phyloP scores from a whole-genome alignment of 1,140 invertebrate species.

The Drosophila lacertosa region DNA sequence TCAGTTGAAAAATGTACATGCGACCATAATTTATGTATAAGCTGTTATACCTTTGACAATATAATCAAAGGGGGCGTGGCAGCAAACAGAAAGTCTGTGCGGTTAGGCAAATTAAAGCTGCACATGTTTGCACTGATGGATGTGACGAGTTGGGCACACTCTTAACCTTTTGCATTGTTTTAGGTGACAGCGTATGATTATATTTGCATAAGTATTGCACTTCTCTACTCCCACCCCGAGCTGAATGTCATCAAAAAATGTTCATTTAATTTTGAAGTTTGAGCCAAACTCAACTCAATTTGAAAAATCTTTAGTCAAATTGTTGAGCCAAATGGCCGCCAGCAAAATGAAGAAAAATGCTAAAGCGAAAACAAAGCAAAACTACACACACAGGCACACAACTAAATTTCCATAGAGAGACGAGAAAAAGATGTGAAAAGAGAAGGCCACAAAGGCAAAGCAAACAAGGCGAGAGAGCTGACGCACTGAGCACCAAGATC shows the following conservation, averaged over 20 bases:
- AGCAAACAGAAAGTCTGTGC: constrained; percentile 18
- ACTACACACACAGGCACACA: constrained; percentile 16
- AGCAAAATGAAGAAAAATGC: constrained; percentile 26
- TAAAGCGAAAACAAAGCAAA: constrained; percentile 47
- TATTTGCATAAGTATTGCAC: constrained; percentile 55
- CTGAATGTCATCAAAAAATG: constrained; percentile 38
- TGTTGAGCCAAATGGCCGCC: constrained; percentile 56
- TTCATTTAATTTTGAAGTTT: constrained; percentile 77
- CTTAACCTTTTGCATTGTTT: constrained; percentile 28
- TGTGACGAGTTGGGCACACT: neutral
- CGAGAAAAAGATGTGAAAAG: neutral
- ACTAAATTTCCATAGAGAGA: constrained; percentile 46
- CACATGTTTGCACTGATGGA: constrained; percentile 41
- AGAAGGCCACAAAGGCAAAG: constrained; percentile 23
- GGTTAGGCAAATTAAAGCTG: neutral
- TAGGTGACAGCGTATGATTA: constrained; percentile 41
- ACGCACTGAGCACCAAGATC: constrained; percentile 40
- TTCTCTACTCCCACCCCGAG: neutral
- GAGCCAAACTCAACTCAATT: constrained; percentile 67
- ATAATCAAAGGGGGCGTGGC: constrained; percentile 15
- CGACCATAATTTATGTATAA: constrained; percentile 67
- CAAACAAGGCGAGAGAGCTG: constrained; percentile 51
- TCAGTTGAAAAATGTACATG: constrained; percentile 82
- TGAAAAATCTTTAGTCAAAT: constrained; percentile 71
- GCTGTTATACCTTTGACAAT: neutral